phyloP scores from a whole-genome alignment of 2,797 vertebrate species.

The Tympanoctomys barrerae region DNA sequence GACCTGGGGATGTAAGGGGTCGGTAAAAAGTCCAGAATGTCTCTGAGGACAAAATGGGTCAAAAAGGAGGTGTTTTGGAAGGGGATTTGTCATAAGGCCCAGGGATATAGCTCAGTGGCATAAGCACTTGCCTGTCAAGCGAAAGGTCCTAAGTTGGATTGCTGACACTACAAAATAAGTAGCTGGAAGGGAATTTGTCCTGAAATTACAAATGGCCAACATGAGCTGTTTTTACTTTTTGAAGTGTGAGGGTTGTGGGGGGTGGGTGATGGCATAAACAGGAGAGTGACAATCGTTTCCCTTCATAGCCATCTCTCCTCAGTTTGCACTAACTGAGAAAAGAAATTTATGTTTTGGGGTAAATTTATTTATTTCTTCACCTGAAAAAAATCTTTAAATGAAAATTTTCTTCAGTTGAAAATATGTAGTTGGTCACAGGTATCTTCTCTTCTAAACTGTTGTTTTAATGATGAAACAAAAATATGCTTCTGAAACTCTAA shows the following conservation, averaged over 20 bases:
- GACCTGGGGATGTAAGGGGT: background rate
- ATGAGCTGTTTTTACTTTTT: background rate
- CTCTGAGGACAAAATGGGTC: background rate
- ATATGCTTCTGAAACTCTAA: background rate
- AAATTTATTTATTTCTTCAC: background rate
- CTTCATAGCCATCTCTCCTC: background rate
- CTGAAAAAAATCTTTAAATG: background rate
- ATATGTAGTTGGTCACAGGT: background rate
- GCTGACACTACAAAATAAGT: no score
- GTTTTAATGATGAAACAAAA: slow-evolving; percentile 18
- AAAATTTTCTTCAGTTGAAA: slow-evolving; percentile 30
- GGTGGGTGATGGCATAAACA: background rate
- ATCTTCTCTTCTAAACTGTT: background rate
- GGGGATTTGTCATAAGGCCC: background rate
- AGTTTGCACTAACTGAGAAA: background rate
- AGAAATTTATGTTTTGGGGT: slow-evolving; percentile 1
- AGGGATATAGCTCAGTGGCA: no score
- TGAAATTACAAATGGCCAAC: background rate
- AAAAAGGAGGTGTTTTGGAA: background rate
- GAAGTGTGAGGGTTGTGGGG: accelerated
- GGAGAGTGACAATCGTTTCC: background rate
- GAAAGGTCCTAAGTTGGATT: no score
- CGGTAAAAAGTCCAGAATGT: slow-evolving; percentile 6
- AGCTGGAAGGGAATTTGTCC: background rate
- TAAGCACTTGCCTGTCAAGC: no score